Evolutionary conservation across 2,797 vertebrate species (phyloP), one percentile per base, ranked within the genome.

Genomic region (Anolis apletophallus): DNA sequence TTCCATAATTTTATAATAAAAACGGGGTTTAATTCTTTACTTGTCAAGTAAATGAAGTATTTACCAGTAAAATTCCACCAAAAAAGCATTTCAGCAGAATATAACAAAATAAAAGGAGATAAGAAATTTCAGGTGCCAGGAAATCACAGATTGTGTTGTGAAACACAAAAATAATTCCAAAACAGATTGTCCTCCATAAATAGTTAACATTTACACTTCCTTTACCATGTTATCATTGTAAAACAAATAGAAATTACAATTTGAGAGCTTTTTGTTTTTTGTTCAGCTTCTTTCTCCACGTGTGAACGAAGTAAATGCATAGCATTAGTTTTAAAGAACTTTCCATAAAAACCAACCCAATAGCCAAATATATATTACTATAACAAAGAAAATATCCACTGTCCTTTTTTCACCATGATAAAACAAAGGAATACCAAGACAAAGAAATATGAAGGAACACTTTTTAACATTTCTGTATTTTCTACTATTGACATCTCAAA

Each of bases 191-290:
- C 32, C 2, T n/a, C 55, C 26, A 61, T 19, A 54, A 73, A 57
- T 17, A 79, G 36, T 46, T 83, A 36, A 72, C 40, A 61, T 64
- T 10, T 72, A 26, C 32, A 36, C 67, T 67, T 59, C 23, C 36
- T 73, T 80, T 72, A 34, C 61, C 26, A 64, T 64, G 26, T 29
- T 29, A 64, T 75, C 36, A 57, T 72, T 21, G 36, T 57, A 14
- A 84, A 76, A 77, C 50, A 67, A 67, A 50, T 73, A 21, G 64
- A 85, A 74, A 23, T 34, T 13, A 67, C 52, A 83, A 72, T 46
- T 11, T 46, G 36, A 11, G n/a, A n/a, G 2, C 40, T 59, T 55
- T 76, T 52, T 34, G 7, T 61, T 74, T 61, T 68, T 32, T 68
- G 19, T 40, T 77, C 67, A 46, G 7, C 50, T 85, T 72, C 16